Evolutionary conservation across 2,113 vertebrate genomes (phyloP).

Genomic region (Gymnobelideus leadbeateri): DNA sequence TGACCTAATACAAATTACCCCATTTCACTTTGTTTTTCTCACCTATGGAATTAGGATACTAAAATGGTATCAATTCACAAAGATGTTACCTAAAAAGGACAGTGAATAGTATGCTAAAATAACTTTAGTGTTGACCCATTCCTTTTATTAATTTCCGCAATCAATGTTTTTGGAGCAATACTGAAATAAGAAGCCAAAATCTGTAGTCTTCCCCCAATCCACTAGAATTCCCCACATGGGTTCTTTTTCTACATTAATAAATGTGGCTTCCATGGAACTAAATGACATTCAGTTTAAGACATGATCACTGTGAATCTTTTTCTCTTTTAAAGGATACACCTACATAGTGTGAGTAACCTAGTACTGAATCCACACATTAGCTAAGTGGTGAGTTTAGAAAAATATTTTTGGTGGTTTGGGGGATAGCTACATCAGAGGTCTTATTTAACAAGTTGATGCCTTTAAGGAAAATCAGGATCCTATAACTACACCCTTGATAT

Average conservation of each 20-base stretch:
- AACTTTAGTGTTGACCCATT: not conserved
- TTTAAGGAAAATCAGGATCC: not conserved
- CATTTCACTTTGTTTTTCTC: not conserved
- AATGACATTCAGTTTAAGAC: not conserved
- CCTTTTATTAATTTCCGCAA: not conserved
- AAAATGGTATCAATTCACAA: not conserved
- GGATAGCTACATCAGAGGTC: not conserved
- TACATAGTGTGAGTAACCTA: not conserved
- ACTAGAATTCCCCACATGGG: not conserved
- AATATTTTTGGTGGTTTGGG: not conserved
- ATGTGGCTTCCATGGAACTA: not conserved
- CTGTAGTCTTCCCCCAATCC: not conserved
- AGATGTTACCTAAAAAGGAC: not conserved
- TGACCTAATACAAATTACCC: not conserved
- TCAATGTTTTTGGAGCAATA: not conserved
- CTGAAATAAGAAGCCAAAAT: not conserved
- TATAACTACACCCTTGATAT: not conserved
- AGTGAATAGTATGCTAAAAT: not conserved
- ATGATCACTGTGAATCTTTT: not conserved
- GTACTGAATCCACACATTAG: not conserved
- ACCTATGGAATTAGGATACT: not conserved
- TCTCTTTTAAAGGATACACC: not conserved
- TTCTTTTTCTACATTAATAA: not conserved
- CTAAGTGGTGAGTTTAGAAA: not conserved
- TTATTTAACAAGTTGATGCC: not conserved